phyloP scores from a whole-genome alignment of 2,113 vertebrate genomes.

The Lamprotornis superbus region DNA sequence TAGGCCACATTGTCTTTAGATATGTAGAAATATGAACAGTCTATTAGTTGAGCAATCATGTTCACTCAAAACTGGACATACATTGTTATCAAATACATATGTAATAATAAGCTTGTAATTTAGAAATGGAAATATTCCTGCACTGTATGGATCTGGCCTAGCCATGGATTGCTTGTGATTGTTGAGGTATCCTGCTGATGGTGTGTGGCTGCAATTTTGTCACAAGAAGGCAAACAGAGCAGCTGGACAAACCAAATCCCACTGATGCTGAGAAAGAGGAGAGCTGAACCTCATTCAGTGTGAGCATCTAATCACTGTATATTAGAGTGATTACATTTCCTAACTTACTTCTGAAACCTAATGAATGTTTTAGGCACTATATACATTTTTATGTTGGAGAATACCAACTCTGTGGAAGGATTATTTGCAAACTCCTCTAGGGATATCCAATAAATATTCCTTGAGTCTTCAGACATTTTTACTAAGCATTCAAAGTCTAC shows the following conservation, averaged over 20 bases:
- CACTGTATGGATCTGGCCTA: background rate
- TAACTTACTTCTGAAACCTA: background rate
- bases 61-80: background rate
- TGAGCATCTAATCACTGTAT: background rate
- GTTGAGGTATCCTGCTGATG: fast-evolving
- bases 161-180: background rate
- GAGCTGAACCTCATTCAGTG: background rate
- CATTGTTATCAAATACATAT: background rate
- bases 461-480: background rate
- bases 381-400: background rate
- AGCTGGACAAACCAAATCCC: background rate
- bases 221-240: background rate
- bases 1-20: background rate
- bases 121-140: background rate
- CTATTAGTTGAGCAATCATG: background rate
- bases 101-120: background rate
- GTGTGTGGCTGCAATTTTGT: background rate
- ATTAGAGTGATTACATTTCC: background rate
- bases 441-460: background rate
- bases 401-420: background rate
- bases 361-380: background rate
- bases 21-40: background rate
- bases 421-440: background rate
- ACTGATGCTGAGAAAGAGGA: background rate
- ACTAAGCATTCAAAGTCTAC: background rate